phyloP scores from a whole-genome alignment of 2,113 vertebrate species.

The Pomatostomus ruficeps region DNA sequence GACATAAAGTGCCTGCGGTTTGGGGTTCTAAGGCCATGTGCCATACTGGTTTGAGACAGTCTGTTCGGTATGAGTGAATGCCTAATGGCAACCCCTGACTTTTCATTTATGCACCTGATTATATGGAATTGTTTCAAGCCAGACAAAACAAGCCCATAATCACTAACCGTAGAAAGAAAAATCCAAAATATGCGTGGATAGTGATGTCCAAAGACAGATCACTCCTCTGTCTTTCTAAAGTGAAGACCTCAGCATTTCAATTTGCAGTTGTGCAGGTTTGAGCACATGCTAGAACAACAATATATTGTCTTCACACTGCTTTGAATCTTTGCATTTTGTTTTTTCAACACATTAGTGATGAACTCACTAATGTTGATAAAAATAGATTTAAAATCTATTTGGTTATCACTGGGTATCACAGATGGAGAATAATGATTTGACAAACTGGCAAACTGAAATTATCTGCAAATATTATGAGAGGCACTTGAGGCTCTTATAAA shows the following conservation, averaged over 20 bases:
- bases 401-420: neutral
- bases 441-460: conserved; percentile 30
- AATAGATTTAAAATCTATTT: neutral
- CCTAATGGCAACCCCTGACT: neutral
- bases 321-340: neutral
- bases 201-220: neutral
- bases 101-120: neutral
- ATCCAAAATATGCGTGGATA: neutral
- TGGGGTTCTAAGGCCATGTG: neutral
- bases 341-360: neutral
- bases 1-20: neutral
- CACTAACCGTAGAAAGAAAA: neutral
- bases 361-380: neutral
- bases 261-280: neutral
- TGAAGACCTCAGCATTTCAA: neutral
- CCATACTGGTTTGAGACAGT: neutral
- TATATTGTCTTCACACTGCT: neutral
- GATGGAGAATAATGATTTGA: conserved; percentile 14
- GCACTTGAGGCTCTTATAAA: neutral
- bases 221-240: neutral
- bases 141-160: neutral
- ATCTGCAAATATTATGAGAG: conserved; percentile 27
- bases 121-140: neutral
- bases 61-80: neutral
- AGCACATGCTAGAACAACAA: neutral